Evolutionary conservation across 2,113 vertebrate species (phyloP), one percentile per base, ranked within the genome.

Genomic region (Bujurquina vittata): DNA sequence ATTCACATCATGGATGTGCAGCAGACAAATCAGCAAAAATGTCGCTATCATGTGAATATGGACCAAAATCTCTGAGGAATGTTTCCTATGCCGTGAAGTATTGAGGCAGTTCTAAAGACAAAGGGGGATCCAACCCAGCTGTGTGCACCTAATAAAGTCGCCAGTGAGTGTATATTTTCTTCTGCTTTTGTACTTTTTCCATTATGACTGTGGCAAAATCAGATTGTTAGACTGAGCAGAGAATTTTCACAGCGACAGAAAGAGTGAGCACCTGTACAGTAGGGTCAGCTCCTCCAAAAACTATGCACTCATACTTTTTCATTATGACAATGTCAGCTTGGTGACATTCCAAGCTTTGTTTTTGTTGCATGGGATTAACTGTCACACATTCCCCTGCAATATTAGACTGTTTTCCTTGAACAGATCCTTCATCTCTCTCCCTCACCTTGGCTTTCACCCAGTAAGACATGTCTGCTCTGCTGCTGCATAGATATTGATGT

Each of bases 351-450:
- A 17, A 18, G 55, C 63, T 61, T 74, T 87, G 79, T 84, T 87
- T 84, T 60, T 73, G 67, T 46, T 59, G 37, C 26, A 20, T 72
- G 35, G 55, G 87, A 88, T 88, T 88, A 86, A 22, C 58, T 55
- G 22, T 77, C 40, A 79, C 15, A 83, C 80, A 88, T 90, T 92
- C 67, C 69, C 86, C 3, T 11, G n/a, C 61, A 67, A 26, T 29
- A 84, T 69, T 61, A 75, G 81, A 76, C 80, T 23, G 75, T 83
- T 74, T 72, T 73, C 49, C 3, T 17, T 59, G n/a, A 75, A 62
- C 76, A 88, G 18, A 81, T 81, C 82, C 15, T 55, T 22, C 23
- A 31, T 63, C 12, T 14, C 46, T 20, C 0, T 17, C 40, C 79
- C 4, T 52, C 14, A 0, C 5, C 20, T 54, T 31, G 40, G 20